These are phyloP conservation scores for Brassicogethes aeneus DNA, from an alignment of 2,888 invertebrate genomes.

Conservation along the genomic window DNA sequence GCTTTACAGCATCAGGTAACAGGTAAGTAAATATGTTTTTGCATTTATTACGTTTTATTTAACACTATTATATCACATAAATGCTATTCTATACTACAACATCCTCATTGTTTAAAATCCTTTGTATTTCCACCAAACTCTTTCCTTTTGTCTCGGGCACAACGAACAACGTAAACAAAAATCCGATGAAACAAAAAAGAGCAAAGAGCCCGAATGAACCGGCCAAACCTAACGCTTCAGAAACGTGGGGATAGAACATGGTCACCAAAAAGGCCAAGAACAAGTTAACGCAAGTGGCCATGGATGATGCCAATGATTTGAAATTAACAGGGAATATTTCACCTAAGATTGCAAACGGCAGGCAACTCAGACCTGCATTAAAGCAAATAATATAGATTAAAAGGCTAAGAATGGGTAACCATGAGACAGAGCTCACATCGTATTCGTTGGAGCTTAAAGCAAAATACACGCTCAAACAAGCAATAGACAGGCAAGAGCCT, in stretches of 20 bases:
- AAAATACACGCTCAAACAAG: conserved; percentile 49
- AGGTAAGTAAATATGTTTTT: too few relatives aligned
- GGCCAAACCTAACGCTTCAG: conserved; percentile 15
- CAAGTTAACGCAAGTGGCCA: conserved; percentile 11
- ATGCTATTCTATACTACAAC: too few relatives aligned
- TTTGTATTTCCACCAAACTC: conserved; percentile 16
- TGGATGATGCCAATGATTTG: conserved; percentile 56
- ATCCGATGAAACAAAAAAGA: conserved; percentile 4
- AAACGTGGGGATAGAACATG: conserved; percentile 18
- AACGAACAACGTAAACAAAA: conserved; percentile 8
- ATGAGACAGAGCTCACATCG: conserved; percentile 44
- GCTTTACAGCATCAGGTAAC: too few relatives aligned
- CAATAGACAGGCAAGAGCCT: conserved; percentile 1
- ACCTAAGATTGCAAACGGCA: conserved; percentile 71
- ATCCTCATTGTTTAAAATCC: background rate
- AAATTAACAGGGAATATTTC: conserved; percentile 71
- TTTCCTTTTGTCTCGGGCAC: conserved; percentile 22
- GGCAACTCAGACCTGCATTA: conserved; percentile 58
- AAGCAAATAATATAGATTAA: conserved; percentile 62
- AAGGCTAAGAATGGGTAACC: conserved; percentile 49
- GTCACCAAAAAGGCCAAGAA: conserved; percentile 12
- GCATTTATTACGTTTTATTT: too few relatives aligned
- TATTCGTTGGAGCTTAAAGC: conserved; percentile 48
- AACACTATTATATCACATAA: too few relatives aligned
- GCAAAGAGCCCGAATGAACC: conserved; percentile 18